Base-by-base conservation (phyloP, 2,797 vertebrate genomes). In the Gadopsis marmoratus region DNA sequence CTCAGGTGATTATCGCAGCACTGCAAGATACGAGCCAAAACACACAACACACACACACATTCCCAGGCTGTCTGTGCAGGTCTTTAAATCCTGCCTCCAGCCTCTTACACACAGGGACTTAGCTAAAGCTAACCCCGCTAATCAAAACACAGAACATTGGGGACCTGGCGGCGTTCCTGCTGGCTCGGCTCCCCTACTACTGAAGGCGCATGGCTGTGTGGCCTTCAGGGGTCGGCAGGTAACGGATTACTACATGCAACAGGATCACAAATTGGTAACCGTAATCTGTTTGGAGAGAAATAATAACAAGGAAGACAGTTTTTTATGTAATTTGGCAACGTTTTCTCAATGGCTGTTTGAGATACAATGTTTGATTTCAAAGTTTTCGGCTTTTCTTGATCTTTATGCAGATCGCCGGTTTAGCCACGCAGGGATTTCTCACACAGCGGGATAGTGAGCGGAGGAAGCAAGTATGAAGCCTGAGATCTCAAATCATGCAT, bases 131-230 rank as follows among this genome's bases (percentile, higher is more conserved):
- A 85, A 88, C 86, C 76, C 75, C 35, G 79, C 82, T 90, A 82
- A 89, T 90, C 37, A 88, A 89, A 91, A 89, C 83, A 35, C 64
- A 80, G 93, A 90, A 94, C 91, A 91, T 90, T 61, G 5, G 87
- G 78, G 90, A 83, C 81, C 81, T 94, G 91, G 91, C 91, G 35
- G 48, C 0, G 19, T 3, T 71, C 60, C 80, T 12, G 64, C 68
- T 81, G 79, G 58, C 58, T 56, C 77, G 13, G 43, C 68, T 41
- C 5, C 10, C 3, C 63, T 9, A 59, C 85, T 60, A 35, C 48
- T 39, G 59, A 16, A 19, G 62, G 47, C n/a, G 47, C n/a, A 4
- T 4, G 33, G 16, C 54, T 13, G 21, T 26, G 37, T 16, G 26
- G 73, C 68, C 48, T 37, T 39, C 73, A 69, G 71, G n/a, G 48